phyloP scores from a whole-genome alignment of 2,888 invertebrate genomes.

The Ditula angustiorana region DNA sequence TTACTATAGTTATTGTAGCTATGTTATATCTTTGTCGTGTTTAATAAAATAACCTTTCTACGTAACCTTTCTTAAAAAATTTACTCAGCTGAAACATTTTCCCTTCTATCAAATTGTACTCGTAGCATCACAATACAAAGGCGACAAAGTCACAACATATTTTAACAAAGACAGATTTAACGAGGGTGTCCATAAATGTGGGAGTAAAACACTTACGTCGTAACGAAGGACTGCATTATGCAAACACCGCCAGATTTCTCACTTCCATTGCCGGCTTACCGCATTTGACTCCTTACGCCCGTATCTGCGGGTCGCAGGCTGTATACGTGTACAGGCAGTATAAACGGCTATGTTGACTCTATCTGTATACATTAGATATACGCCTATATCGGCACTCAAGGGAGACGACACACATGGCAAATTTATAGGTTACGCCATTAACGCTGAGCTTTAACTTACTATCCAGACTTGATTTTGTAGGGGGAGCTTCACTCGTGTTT shows the following conservation, averaged over 20 bases:
- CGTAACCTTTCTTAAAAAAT: no score
- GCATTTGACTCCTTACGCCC: conserved; percentile 15
- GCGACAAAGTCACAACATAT: background rate
- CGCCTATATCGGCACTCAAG: background rate
- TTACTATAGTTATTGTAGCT: no score
- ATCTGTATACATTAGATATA: background rate
- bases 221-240: background rate
- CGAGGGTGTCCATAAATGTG: background rate
- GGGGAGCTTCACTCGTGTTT: background rate
- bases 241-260: conserved; percentile 8
- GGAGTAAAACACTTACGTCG: background rate
- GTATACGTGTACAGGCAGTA: background rate
- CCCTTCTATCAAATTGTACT: no score
- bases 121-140: no score
- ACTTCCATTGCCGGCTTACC: conserved; percentile 7
- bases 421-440: conserved; percentile 7
- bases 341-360: background rate
- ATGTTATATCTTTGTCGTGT: no score
- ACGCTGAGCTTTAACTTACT: background rate
- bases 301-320: conserved; percentile 24
- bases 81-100: no score
- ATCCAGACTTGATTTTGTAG: background rate
- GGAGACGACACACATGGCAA: background rate
- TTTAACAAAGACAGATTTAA: background rate
- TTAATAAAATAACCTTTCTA: no score